Base-by-base conservation (phyloP, 2,797 vertebrate genomes). In the Darevskia mixta region DNA sequence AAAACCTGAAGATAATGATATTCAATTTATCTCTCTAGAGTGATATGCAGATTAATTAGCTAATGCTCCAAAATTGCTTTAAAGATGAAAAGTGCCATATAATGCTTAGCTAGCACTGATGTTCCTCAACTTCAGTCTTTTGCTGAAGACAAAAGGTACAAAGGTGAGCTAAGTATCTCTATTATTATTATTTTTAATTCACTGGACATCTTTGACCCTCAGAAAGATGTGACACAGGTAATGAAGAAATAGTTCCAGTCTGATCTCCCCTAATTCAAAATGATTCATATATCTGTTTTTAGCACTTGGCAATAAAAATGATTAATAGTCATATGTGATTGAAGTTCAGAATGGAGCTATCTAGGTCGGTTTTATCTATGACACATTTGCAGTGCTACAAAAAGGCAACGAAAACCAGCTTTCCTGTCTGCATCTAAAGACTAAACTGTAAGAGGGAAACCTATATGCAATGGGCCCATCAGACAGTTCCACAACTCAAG, bases 41-140 rank as follows among this genome's bases (percentile, higher is more conserved):
- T 61, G 17, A 61, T 85, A 85, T 86, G 79, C 72, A 82, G 66
- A 86, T 86, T 89, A 80, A 87, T 85, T 87, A 85, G 66, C 43
- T 87, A 87, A 85, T 81, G 61, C 78, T 87, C 35, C 61, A 85
- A 87, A 90, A 87, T 43, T 85, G 82, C 78, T 87, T 80, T 87
- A 82, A 87, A 87, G 82, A 82, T 85, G 9, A 80, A 87, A 90
- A 80, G 35, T 81, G 45, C 35, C 25, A 76, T 35, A 82, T 85
- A 87, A 69, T 77, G 38, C 58, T 79, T 87, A 83, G 69, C 32
- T 55, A 35, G 35, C 43, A 75, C 61, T 7, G 32, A 5, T 79
- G 55, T 64, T 75, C 23, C 84, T 87, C 67, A 72, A 18, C 5
- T 61, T 58, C 61, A 66, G 18, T 32, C 25, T 85, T 85, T 41